Evolutionary conservation across 2,113 vertebrate species (phyloP).

Genomic region (Cynocephalus volans): DNA sequence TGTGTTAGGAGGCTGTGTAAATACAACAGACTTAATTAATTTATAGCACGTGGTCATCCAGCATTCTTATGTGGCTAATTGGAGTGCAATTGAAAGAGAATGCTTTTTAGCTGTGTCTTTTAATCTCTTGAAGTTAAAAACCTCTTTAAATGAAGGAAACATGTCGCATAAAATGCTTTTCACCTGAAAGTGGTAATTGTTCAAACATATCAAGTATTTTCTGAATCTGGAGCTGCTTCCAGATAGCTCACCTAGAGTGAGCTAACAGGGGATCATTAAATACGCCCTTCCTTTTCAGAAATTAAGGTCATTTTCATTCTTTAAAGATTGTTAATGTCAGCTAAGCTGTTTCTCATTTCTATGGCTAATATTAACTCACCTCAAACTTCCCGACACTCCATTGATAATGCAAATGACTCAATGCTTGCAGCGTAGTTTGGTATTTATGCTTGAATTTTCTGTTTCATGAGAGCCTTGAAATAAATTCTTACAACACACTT

Average conservation of each 20-base stretch:
- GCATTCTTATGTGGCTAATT: background rate
- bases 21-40: background rate
- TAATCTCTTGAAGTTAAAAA: background rate
- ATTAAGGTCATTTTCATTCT: constrained; percentile 74
- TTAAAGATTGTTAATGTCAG: constrained; percentile 28
- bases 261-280: constrained; percentile 61
- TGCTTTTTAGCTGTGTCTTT: constrained; percentile 12
- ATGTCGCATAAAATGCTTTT: constrained; percentile 14
- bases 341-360: background rate
- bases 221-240: background rate
- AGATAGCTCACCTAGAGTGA: background rate
- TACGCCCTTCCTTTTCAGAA: constrained; percentile 68
- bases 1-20: constrained; percentile 3
- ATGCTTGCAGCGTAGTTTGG: background rate
- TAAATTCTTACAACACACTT: background rate
- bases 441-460: background rate
- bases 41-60: background rate
- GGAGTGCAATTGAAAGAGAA: background rate
- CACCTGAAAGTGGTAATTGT: constrained; percentile 58
- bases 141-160: constrained; percentile 53
- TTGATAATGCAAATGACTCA: background rate
- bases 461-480: background rate
- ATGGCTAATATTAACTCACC: constrained; percentile 15
- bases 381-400: background rate
- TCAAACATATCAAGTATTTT: constrained; percentile 60